Evolutionary conservation across 2,797 vertebrate genomes (phyloP), one percentile per base, ranked within the genome.

Genomic region (Gephyroberyx darwinii): DNA sequence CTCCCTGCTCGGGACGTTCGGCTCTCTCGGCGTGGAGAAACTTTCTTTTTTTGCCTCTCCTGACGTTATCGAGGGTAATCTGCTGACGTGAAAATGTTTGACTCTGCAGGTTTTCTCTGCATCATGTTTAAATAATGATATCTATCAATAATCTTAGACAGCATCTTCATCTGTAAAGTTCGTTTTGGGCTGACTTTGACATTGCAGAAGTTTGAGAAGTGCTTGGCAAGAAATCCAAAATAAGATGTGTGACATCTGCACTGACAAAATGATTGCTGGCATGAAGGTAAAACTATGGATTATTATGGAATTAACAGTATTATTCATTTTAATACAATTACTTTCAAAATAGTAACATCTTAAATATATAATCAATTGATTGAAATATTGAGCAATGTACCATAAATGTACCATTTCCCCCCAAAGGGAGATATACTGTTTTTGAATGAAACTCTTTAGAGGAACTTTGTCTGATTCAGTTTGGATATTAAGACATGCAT

Each of bases 71-170:
- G 12, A 30, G 26, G 63, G 39, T n/a, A 72, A 90, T 90, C 86
- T 89, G 84, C 89, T 90, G 87, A 90, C 41, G 80, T 80, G 59
- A 74, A 84, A 86, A 82, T 56, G 82, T 81, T 79, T 75, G 82
- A 87, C 84, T 86, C 57, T 47, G 86, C 87, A 88, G 69, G 88
- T 88, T 26, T 78, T 71, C 51, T 69, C 22, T 62, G 69, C 70
- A 50, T 80, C 81, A 78, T 85, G 84, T 91, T 90, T 87, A 85
- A 92, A 92, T 89, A 88, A 86, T 86, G 83, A 85, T 86, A 65
- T 86, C 86, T 78, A 83, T 89, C 88, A 87, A 86, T 77, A 78
- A 89, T 90, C 90, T 85, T 48, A 30, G 69, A 76, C 35, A 8
- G 71, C 72, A 80, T 89, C 80, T 84, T 69, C 65, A 81, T 89